Percentiles rank a stretch among this genome's conserved stretches.
phyloP scores from a whole-genome alignment of 2,797 vertebrate species.

The Micromesistius poutassou region DNA sequence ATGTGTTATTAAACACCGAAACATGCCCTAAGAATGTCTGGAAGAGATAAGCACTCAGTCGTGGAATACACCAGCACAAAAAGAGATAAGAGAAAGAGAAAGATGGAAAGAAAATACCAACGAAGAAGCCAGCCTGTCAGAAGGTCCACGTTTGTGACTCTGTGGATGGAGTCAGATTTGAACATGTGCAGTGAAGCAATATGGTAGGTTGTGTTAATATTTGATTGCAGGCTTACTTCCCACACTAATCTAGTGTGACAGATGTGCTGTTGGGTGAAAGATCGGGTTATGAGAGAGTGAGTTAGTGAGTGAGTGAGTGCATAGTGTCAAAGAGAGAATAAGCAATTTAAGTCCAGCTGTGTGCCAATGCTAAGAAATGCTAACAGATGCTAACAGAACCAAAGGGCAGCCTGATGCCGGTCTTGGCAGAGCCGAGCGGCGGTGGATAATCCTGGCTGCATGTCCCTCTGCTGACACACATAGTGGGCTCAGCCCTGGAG shows the following conservation, averaged over 20 bases:
- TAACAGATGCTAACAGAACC: constrained; percentile 29
- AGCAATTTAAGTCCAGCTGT: constrained; percentile 1
- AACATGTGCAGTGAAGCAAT: constrained; percentile 18
- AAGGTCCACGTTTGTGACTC: background rate
- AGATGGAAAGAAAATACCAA: background rate
- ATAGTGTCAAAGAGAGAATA: background rate
- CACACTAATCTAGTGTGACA: constrained; percentile 32
- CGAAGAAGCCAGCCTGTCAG: background rate
- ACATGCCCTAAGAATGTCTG: constrained; percentile 53
- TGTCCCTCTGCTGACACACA: constrained; percentile 31
- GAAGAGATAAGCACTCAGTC: constrained; percentile 36
- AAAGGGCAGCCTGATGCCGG: constrained; percentile 22
- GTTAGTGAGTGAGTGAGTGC: constrained; percentile 11
- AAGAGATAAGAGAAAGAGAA: no score
- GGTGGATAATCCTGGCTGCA: constrained; percentile 22
- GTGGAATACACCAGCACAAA: background rate
- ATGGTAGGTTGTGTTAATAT: constrained; percentile 34
- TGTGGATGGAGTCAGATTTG: background rate
- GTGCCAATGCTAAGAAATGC: constrained; percentile 38
- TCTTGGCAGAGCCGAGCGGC: constrained; percentile 38
- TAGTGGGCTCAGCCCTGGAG: constrained; percentile 41
- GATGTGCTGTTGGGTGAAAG: constrained; percentile 21
- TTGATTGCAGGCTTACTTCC: constrained; percentile 25
- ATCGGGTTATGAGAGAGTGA: constrained; percentile 9
- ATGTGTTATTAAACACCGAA: constrained; percentile 24